A percentile compares a stretch with the other conserved stretches of the same genome.
Evolutionary conservation across 2,797 vertebrate species (phyloP).

Genomic region (Rhincodon typus): DNA sequence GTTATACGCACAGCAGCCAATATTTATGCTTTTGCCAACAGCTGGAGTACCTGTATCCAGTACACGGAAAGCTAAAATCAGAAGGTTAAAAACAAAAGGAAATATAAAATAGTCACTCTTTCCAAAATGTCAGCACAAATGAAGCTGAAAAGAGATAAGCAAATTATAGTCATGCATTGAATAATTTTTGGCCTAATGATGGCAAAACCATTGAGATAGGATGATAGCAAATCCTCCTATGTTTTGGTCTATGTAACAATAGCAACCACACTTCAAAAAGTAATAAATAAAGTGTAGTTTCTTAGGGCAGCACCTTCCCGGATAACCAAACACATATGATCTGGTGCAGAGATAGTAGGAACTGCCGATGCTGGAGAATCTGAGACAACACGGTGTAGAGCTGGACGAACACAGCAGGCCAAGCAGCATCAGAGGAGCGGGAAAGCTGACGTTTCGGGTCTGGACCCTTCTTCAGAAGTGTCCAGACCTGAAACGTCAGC

Average conservation of each 20-base stretch:
- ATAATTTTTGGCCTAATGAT: background rate
- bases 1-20: background rate
- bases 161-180: background rate
- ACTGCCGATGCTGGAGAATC: too few relatives aligned
- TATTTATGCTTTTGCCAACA: background rate
- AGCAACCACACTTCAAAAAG: background rate
- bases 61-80: constrained; percentile 69
- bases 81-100: constrained; percentile 51
- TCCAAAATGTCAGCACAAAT: background rate
- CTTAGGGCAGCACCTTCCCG: background rate
- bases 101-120: constrained; percentile 41
- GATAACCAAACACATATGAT: background rate
- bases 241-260: background rate
- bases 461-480: too few relatives aligned
- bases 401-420: too few relatives aligned
- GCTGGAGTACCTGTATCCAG: constrained; percentile 69
- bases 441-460: too few relatives aligned
- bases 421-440: too few relatives aligned
- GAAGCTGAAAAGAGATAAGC: too few relatives aligned
- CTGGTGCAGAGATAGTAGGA: too few relatives aligned
- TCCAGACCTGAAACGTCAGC: too few relatives aligned
- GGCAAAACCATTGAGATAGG: background rate
- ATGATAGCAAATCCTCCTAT: background rate
- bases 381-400: too few relatives aligned
- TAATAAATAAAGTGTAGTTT: background rate